Conservation (phyloP, 2,113 vertebrate genomes). For the Carassius gibelio region DNA sequence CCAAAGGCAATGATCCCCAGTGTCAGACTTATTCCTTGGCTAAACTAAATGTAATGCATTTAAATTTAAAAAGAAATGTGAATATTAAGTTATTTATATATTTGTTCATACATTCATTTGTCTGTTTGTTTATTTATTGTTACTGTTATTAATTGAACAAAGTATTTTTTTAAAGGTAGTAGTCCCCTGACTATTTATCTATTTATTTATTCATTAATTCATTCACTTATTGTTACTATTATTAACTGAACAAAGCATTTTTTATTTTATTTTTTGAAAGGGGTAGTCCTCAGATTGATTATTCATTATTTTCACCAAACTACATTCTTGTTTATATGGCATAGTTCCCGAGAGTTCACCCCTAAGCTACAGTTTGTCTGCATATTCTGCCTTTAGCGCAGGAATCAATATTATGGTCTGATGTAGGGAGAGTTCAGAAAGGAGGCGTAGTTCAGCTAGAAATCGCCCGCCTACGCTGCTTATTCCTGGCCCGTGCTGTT, state of each 20-base stretch:
- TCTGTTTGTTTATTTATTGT: too few species aligned
- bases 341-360: not conserved
- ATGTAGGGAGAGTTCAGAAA: not conserved
- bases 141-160: too few species aligned
- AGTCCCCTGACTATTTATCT: too few species aligned
- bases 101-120: not conserved
- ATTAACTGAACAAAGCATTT: not conserved
- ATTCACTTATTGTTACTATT: too few species aligned
- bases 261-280: not conserved
- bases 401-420: slow-evolving; percentile 1
- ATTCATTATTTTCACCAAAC: too few species aligned
- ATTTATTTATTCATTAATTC: too few species aligned
- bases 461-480: not conserved
- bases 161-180: too few species aligned
- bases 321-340: not conserved
- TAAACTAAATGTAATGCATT: not conserved
- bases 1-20: too few species aligned
- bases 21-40: not conserved
- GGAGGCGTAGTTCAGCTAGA: not conserved
- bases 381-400: not conserved
- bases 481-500: not conserved
- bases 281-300: too few species aligned
- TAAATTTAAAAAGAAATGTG: not conserved
- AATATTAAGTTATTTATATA: not conserved
- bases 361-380: not conserved